phyloP scores from a whole-genome alignment of 2,113 vertebrate species.

The Crocuta crocuta region DNA sequence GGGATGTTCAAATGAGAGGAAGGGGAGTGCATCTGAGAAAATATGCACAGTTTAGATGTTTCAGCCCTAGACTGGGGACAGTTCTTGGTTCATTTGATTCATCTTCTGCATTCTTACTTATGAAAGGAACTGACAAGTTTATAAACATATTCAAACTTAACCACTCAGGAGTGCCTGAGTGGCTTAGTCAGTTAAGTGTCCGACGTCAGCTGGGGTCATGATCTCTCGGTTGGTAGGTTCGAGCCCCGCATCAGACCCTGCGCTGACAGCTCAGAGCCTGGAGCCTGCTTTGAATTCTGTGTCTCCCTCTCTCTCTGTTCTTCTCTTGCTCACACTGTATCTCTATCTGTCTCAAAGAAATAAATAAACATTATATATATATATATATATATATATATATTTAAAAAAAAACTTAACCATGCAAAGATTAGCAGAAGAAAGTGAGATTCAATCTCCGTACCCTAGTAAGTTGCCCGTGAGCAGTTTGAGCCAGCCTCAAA shows the following conservation, averaged over 20 bases:
- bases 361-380: too few species aligned
- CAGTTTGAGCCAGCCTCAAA: background rate
- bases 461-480: background rate
- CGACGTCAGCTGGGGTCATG: too few species aligned
- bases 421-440: background rate
- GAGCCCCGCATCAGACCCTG: too few species aligned
- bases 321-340: too few species aligned
- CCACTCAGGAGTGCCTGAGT: background rate
- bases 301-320: too few species aligned
- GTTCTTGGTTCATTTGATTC: background rate
- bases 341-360: too few species aligned
- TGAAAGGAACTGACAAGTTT: background rate
- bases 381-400: too few species aligned
- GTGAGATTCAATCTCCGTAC: background rate
- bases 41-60: background rate
- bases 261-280: too few species aligned
- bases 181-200: too few species aligned
- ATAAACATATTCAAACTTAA: conserved; percentile 49
- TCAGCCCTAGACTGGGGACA: background rate
- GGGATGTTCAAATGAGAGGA: background rate
- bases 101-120: conserved; percentile 37
- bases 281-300: too few species aligned
- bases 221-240: too few species aligned
- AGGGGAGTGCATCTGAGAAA: background rate
- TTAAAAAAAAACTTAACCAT: background rate